Conservation (phyloP, 1,140 invertebrate genomes). For the Aleiodes sp. region DNA sequence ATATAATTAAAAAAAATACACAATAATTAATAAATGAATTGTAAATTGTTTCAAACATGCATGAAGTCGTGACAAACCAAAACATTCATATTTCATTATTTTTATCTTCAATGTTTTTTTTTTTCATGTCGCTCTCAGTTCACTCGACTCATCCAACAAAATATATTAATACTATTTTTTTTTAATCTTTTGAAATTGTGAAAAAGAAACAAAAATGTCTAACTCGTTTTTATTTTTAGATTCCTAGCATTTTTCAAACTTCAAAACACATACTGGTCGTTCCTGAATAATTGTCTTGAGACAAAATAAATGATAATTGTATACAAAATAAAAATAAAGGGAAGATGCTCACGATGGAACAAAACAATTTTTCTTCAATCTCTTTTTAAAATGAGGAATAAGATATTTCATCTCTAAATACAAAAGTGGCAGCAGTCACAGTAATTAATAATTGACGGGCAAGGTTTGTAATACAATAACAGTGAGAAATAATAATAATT, state of each 20-base stretch:
- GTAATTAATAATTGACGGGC: background rate
- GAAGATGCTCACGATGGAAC: no score
- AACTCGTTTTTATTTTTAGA: background rate
- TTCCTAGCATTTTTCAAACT: no score
- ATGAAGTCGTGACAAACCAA: conserved; percentile 44
- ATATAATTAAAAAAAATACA: conserved; percentile 35
- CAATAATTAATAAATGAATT: conserved; percentile 37
- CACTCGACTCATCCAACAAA: conserved; percentile 59
- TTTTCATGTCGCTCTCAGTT: conserved; percentile 23
- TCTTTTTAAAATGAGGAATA: background rate
- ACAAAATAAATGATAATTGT: conserved; percentile 7
- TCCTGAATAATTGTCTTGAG: background rate
- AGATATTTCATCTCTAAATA: background rate
- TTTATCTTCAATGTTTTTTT: no score
- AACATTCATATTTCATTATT: conserved; percentile 35
- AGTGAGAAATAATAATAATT: conserved; percentile 15
- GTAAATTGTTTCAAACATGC: conserved; percentile 58
- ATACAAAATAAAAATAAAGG: conserved; percentile 14
- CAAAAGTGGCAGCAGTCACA: conserved; percentile 3
- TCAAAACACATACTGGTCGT: conserved; percentile 9
- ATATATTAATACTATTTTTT: conserved; percentile 63
- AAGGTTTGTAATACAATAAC: conserved; percentile 15
- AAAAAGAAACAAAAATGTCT: conserved; percentile 26
- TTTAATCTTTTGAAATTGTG: conserved; percentile 27
- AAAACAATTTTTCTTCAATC: background rate